phyloP scores from a whole-genome alignment of 2,888 invertebrate genomes.

The Caenorhabditis sp. region DNA sequence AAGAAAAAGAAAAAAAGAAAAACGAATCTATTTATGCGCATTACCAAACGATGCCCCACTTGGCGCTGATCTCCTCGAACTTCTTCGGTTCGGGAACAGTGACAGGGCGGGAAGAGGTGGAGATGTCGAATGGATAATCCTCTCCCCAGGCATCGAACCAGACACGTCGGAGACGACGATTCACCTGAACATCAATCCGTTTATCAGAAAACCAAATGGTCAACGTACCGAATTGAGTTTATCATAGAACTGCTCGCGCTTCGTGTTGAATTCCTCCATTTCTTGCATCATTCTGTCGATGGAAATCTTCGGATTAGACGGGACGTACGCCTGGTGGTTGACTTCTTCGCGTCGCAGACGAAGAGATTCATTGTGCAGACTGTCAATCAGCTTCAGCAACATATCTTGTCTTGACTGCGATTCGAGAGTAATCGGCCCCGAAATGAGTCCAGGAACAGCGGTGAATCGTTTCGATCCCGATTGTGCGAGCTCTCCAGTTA shows the following conservation, averaged over 20 bases:
- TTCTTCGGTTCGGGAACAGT: slow-evolving; percentile 34
- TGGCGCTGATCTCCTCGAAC: slow-evolving; percentile 47
- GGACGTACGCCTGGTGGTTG: slow-evolving; percentile 53
- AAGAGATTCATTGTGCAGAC: slow-evolving; percentile 55
- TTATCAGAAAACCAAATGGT: not conserved
- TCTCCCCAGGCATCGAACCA: slow-evolving; percentile 69
- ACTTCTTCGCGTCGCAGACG: slow-evolving; percentile 54
- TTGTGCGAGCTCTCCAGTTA: slow-evolving; percentile 61
- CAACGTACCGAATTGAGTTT: slow-evolving; percentile 49
- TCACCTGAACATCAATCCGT: slow-evolving; percentile 58
- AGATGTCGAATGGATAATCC: slow-evolving; percentile 53
- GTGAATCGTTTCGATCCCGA: slow-evolving; percentile 51
- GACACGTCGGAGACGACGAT: slow-evolving; percentile 71
- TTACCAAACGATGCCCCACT: slow-evolving; percentile 65
- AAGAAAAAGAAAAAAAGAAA: slow-evolving; percentile 9
- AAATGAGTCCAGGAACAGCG: slow-evolving; percentile 56
- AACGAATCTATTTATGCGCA: not conserved
- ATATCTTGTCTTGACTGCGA: slow-evolving; percentile 50
- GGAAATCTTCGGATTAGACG: slow-evolving; percentile 50
- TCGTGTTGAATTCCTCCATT: slow-evolving; percentile 55
- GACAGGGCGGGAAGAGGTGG: not conserved
- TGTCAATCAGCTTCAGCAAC: slow-evolving; percentile 53
- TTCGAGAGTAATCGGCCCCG: slow-evolving; percentile 57
- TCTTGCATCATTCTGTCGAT: slow-evolving; percentile 40
- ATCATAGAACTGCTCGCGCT: slow-evolving; percentile 50